Conservation (phyloP, 2,888 invertebrate genomes). For the Eumacrocentrus americanus region DNA sequence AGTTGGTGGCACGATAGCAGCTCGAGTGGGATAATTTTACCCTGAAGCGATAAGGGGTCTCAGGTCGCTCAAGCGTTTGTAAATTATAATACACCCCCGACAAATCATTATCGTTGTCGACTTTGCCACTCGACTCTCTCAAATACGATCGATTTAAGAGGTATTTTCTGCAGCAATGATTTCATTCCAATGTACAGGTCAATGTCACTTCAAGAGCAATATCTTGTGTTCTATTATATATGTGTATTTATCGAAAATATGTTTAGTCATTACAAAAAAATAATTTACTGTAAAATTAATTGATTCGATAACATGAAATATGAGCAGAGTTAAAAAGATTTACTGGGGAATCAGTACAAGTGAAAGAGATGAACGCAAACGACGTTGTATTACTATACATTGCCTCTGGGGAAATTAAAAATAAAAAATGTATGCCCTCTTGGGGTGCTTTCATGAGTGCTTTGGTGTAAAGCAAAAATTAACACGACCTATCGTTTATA, state of each 20-base stretch:
- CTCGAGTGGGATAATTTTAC: constrained; percentile 40
- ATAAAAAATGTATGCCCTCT: constrained; percentile 28
- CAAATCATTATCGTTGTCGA: constrained; percentile 39
- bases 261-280: no score
- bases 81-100: constrained; percentile 41
- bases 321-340: no score
- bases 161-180: background rate
- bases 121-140: background rate
- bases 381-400: constrained; percentile 6
- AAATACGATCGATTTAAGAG: background rate
- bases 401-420: constrained; percentile 32
- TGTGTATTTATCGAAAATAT: no score
- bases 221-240: no score
- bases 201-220: no score
- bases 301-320: no score
- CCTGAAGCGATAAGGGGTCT: constrained; percentile 38
- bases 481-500: no score
- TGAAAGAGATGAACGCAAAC: constrained; percentile 28
- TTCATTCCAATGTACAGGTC: no score
- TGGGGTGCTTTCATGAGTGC: background rate
- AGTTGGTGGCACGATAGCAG: constrained; percentile 29
- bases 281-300: no score
- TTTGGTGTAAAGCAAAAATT: no score
- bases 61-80: constrained; percentile 36
- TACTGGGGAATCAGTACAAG: constrained; percentile 18